These are phyloP conservation scores for Chelon labrosus DNA, from an alignment of 2,797 vertebrate genomes.

Conservation along the genomic window DNA sequence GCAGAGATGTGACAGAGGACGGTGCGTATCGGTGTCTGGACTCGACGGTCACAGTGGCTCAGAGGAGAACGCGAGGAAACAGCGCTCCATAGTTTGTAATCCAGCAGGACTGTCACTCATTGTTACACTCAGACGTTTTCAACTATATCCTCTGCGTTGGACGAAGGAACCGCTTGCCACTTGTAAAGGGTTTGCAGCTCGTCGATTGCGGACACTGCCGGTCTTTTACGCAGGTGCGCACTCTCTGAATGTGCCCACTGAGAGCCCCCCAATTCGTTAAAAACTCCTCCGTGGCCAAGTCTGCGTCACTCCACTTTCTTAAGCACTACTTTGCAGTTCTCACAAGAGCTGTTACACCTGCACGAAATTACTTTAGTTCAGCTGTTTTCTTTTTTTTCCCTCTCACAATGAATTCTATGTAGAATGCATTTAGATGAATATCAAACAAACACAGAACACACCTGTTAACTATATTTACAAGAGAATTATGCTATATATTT, in stretches of 20 bases:
- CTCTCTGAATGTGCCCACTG: slow-evolving; percentile 52
- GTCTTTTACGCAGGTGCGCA: slow-evolving; percentile 71
- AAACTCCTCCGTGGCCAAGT: slow-evolving; percentile 50
- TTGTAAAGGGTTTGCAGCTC: slow-evolving; percentile 53
- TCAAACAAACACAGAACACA: background rate
- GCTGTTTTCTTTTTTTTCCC: background rate
- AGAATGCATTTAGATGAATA: background rate
- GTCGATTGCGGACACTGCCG: slow-evolving; percentile 53
- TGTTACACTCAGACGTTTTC: slow-evolving; percentile 34
- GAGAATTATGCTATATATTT: no score
- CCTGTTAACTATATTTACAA: background rate
- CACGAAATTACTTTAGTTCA: background rate
- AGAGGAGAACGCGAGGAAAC: slow-evolving; percentile 28
- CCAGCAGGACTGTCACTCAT: slow-evolving; percentile 65
- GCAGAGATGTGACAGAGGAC: slow-evolving; percentile 57
- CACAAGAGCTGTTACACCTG: background rate
- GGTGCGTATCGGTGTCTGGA: slow-evolving; percentile 49
- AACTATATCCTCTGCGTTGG: slow-evolving; percentile 27
- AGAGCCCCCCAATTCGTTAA: slow-evolving; percentile 55
- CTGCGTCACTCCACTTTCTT: slow-evolving; percentile 62
- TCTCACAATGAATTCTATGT: background rate
- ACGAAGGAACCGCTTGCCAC: slow-evolving; percentile 63
- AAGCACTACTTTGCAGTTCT: background rate
- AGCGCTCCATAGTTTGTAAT: slow-evolving; percentile 70
- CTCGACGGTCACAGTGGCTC: slow-evolving; percentile 55